Base-by-base conservation (phyloP, 1,140 invertebrate genomes). In the Argopecten irradians region DNA sequence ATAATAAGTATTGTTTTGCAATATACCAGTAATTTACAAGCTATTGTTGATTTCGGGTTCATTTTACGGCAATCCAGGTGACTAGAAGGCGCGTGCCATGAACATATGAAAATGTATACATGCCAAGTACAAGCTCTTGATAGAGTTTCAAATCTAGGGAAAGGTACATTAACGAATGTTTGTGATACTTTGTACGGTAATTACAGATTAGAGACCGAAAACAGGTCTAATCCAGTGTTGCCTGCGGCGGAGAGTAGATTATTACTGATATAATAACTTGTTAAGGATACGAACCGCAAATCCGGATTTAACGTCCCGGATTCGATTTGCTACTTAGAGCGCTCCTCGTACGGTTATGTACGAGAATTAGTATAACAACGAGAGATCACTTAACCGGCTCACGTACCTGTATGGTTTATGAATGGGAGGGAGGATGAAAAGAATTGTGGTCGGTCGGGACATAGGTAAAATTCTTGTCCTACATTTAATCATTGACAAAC, bases 381-480 rank as follows among this genome's bases (percentile, higher is more conserved):
- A 28, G 8, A 5, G 55, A 8, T 71, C 55, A 3, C 28, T 71
- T 28, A 8, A 71, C n/a, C 55, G n/a, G 55, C 0, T 71, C 55
- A 71, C 55, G 55, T 71, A 11, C 55, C 55, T 71, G 55, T 71
- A n/a, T 11, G 22, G 55, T 71, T 71, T 71, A 71, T 71, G 55
- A 71, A 71, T 71, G 55, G 28, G 28, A 28, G 14, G 55, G 55
- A 71, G 55, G 55, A 71, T 71, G 55, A 71, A 71, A n/a, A n/a
- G 0, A 11, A 71, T 71, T 28, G 55, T 28, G 16, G 16, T 71
- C 55, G 16, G 16, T 71, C 55, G 22, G 55, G 55, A n/a, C 55
- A 71, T 71, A 71, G 22, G 55, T 71, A 71, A 71, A n/a, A 71
- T 71, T 71, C 55, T n/a, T 71, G 55, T 71, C 55, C 55, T 71